Base-by-base conservation (phyloP, 2,113 vertebrate species). In the Sprattus sprattus region DNA sequence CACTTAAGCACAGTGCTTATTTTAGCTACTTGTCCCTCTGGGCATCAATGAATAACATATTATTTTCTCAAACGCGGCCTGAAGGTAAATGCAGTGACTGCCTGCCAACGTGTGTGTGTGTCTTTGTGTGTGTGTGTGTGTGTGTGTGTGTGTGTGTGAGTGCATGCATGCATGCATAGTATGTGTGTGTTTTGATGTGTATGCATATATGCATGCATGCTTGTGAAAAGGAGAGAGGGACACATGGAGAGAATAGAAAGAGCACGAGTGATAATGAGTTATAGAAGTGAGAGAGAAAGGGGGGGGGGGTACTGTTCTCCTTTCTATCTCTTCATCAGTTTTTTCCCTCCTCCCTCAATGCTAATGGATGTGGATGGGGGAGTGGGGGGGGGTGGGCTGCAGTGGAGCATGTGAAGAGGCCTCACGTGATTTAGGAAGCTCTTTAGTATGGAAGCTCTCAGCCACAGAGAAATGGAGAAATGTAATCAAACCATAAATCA, bases 401-500 rank as follows among this genome's bases (percentile, higher is more conserved):
- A 91, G 71, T 81, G 88, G 89, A 89, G 89, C 91, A 92, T 90
- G 89, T 89, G 87, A 90, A 87, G 90, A 87, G 89, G 81, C 45
- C 89, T 85, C 91, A 91, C 85, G 91, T 93, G 93, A 91, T 87
- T 85, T 89, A 89, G 87, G 88, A 90, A 88, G 88, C 87, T 88
- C 87, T 84, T 84, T 82, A 88, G 83, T 82, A 93, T 92, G 84
- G 87, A 88, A 88, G 84, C 89, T 49, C 88, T 91, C 85, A 83
- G 84, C 90, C 89, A 88, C 91, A 88, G 89, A 89, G 89, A 90
- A 22, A 92, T 91, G 91, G 92, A 91, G 89, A 91, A 90, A 89
- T 93, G 91, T 92, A 94, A 94, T 94, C 93, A 94, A 93, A 93
- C 91, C 90, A 93, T 94, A 94, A 93, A 94, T 94, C 93, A 91